Evolutionary conservation across 1,140 invertebrate genomes (phyloP), one percentile per base, ranked within the genome.

Genomic region (Bombus sylvicola): DNA sequence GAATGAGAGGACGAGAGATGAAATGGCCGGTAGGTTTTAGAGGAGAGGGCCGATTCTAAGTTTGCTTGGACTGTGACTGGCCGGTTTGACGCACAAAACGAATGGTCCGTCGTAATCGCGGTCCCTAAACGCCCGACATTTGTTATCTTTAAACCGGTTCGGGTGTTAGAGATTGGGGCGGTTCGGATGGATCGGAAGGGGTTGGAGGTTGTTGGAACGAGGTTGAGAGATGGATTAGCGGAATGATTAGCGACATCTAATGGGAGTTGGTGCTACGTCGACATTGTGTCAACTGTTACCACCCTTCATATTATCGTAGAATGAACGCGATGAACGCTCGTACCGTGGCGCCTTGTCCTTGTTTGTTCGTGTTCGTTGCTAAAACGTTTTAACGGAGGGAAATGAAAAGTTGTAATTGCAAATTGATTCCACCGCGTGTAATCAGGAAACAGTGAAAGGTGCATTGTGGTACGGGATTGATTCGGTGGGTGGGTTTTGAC

Each of bases 81-180:
- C 37, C 71, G 71, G 71, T 37, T 79, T 69, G 83, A 69, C 71
- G 74, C 81, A 68, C 71, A 80, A 91, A 93, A 92, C 88, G 91
- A 93, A 93, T 89, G 87, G 89, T 88, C 80, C 80, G 80, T 90
- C 81, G 83, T 91, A 90, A 91, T 92, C 88, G 82, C 86, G 66
- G 83, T 77, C 82, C 88, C 90, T 91, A 90, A 94, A 90, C 89
- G 83, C 72, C 86, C 89, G 77, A 84, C 92, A 93, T 92, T 93
- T 93, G 90, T 93, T 93, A 93, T 93, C 91, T 92, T 93, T 90
- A 91, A 93, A 93, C 86, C 88, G 75, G 69, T 57, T 76, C 5
- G 37, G 71, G 75, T 34, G 82, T 62, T 64, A 47, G 71, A 59
- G 81, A 66, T 53, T 22, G 41, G 74, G 41, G 53, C 15, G 79